Conservation (phyloP, 2,113 vertebrate species). For the Toxostoma redivivum region DNA sequence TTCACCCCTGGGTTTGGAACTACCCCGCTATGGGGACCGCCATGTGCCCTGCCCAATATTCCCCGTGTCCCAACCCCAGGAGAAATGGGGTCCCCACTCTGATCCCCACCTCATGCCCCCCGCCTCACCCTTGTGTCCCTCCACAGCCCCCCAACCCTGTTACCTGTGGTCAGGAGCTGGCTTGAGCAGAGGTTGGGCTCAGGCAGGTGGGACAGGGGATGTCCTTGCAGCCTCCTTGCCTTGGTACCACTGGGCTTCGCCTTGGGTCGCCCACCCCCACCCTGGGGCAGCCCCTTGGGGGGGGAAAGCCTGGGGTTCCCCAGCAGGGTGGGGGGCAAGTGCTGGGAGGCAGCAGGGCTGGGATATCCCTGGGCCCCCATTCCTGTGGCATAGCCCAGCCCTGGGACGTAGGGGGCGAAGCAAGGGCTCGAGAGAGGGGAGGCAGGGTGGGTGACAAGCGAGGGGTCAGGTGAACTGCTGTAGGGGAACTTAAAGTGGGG, state of each 20-base stretch:
- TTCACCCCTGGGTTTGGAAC: not conserved
- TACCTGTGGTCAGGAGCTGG: constrained; percentile 80
- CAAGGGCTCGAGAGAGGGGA: constrained; percentile 59
- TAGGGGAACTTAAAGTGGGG: constrained; percentile 40
- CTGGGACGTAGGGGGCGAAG: not conserved
- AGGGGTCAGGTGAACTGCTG: not conserved
- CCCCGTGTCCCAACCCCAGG: not conserved
- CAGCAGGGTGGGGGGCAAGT: not conserved
- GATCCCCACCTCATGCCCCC: too few species aligned
- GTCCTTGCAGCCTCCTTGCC: not conserved
- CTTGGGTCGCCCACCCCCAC: constrained; percentile 54
- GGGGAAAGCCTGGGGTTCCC: not conserved
- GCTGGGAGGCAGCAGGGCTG: constrained; percentile 4
- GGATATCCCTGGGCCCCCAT: constrained; percentile 50
- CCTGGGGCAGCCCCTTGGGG: constrained; percentile 7
- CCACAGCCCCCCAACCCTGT: not conserved
- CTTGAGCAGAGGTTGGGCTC: constrained; percentile 75
- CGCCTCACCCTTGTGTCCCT: not conserved
- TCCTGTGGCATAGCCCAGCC: constrained; percentile 53
- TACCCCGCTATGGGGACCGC: accelerated
- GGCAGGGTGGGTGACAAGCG: not conserved
- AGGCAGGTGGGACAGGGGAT: not conserved
- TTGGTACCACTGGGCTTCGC: constrained; percentile 57
- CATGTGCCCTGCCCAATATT: not conserved
- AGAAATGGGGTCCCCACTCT: not conserved